Percentiles rank a stretch among this genome's conserved stretches.
phyloP scores from a whole-genome alignment of 2,113 vertebrate species.

The Cephalopholis sonnerati region DNA sequence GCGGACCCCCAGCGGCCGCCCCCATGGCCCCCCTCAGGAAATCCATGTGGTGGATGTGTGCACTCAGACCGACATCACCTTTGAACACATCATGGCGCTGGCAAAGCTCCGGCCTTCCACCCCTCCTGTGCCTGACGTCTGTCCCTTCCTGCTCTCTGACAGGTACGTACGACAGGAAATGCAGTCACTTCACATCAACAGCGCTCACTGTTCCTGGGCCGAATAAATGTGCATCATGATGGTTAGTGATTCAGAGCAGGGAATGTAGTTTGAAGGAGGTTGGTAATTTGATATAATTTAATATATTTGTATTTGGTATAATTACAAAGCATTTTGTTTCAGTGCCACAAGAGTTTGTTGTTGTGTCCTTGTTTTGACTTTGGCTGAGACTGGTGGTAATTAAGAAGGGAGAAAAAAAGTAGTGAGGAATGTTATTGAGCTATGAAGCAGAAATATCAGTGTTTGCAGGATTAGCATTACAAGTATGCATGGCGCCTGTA shows the following conservation, averaged over 20 bases:
- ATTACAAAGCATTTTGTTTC: not conserved
- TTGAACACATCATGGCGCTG: conserved; percentile 97
- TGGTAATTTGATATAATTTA: conserved; percentile 8
- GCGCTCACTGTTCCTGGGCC: not conserved
- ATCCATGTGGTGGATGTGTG: conserved; percentile 91
- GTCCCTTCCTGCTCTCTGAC: conserved; percentile 96
- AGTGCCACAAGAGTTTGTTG: conserved; percentile 23
- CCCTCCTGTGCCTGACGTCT: conserved; percentile 96
- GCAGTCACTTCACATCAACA: not conserved
- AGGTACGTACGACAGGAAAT: conserved; percentile 84
- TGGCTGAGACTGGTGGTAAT: conserved; percentile 43
- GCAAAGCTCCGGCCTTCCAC: conserved; percentile 93
- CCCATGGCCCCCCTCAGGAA: conserved; percentile 86
- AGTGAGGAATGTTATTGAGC: conserved; percentile 40
- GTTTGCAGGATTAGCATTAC: conserved; percentile 53
- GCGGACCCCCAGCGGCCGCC: conserved; percentile 87
- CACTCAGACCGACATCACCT: conserved; percentile 98
- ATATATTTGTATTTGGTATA: not conserved
- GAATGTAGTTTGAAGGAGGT: not conserved
- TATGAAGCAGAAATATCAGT: conserved; percentile 63
- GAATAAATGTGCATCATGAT: not conserved
- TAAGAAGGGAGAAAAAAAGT: conserved; percentile 6
- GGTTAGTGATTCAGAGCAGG: not conserved
- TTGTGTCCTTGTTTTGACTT: conserved; percentile 66
- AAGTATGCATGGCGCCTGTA: conserved; percentile 9